These are phyloP conservation scores for Thamnaconus septentrionalis DNA, from an alignment of 2,113 vertebrate genomes.

Conservation along the genomic window DNA sequence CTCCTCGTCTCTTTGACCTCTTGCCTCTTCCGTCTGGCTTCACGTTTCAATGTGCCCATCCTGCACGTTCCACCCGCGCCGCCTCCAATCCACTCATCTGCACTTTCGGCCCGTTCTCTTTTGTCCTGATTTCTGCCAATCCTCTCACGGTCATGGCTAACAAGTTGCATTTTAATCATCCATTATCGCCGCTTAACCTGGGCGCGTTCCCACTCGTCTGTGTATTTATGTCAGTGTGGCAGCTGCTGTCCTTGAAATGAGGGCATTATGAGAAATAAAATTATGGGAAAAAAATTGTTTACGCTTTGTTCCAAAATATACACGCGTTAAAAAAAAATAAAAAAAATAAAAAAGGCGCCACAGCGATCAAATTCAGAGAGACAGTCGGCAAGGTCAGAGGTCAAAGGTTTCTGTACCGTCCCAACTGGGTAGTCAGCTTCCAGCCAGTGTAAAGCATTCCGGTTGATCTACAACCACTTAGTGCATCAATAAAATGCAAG, in stretches of 20 bases:
- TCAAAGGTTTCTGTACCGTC: no score
- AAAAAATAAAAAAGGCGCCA: no score
- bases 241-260: background rate
- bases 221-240: conserved; percentile 3
- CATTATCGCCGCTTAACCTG: conserved; percentile 50
- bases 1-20: conserved; percentile 4
- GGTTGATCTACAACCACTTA: no score
- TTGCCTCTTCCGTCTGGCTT: background rate
- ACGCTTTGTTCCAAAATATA: no score
- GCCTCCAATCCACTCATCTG: conserved; percentile 42
- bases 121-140: conserved; percentile 60
- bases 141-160: conserved; percentile 25
- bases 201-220: conserved; percentile 3
- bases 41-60: conserved; percentile 23
- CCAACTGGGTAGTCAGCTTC: no score
- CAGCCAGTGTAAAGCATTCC: no score
- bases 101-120: conserved; percentile 15
- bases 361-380: no score
- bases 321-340: no score
- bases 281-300: background rate
- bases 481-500: no score
- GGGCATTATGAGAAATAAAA: no score
- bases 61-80: conserved; percentile 43
- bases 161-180: conserved; percentile 53
- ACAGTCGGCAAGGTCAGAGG: no score